phyloP scores from a whole-genome alignment of 1,140 invertebrate species.

The Cephus cinctus region DNA sequence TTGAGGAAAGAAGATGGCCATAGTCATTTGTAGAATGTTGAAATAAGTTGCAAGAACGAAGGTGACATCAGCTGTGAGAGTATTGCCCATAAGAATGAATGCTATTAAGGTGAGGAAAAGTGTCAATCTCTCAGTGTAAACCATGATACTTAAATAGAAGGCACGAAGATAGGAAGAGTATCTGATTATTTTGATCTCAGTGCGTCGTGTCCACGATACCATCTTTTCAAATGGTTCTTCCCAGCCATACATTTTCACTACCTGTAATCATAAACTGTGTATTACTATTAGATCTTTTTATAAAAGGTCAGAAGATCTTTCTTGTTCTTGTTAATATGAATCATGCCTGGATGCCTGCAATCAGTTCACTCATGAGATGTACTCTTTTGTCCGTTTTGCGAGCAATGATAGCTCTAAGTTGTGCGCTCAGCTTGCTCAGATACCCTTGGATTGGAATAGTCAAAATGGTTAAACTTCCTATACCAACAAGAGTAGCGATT shows the following conservation, averaged over 20 bases:
- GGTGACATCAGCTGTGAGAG: constrained; percentile 67
- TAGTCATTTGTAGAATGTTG: constrained; percentile 62
- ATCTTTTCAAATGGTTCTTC: constrained; percentile 68
- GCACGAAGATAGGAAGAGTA: constrained; percentile 70
- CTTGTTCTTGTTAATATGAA: not conserved
- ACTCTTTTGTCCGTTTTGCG: constrained; percentile 70
- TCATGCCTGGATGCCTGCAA: constrained; percentile 66
- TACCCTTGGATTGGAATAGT: constrained; percentile 69
- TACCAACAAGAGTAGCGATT: constrained; percentile 68
- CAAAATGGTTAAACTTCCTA: constrained; percentile 61
- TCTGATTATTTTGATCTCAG: constrained; percentile 69
- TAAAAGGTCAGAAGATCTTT: not conserved
- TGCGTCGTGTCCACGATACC: constrained; percentile 55
- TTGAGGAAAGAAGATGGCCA: constrained; percentile 72
- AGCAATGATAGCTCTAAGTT: constrained; percentile 61
- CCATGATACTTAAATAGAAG: constrained; percentile 67
- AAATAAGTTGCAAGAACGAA: constrained; percentile 67
- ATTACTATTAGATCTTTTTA: not conserved
- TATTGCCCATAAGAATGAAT: constrained; percentile 66
- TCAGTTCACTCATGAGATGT: constrained; percentile 78
- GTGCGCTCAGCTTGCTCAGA: constrained; percentile 57
- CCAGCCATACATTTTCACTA: constrained; percentile 82
- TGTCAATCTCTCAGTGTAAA: constrained; percentile 71
- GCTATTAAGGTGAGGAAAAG: constrained; percentile 72
- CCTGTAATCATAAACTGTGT: constrained; percentile 45